A percentile compares a stretch with the other conserved stretches of the same genome.
Conservation (phyloP, 1,140 invertebrate species). For the Lysiphlebus fabarum region DNA sequence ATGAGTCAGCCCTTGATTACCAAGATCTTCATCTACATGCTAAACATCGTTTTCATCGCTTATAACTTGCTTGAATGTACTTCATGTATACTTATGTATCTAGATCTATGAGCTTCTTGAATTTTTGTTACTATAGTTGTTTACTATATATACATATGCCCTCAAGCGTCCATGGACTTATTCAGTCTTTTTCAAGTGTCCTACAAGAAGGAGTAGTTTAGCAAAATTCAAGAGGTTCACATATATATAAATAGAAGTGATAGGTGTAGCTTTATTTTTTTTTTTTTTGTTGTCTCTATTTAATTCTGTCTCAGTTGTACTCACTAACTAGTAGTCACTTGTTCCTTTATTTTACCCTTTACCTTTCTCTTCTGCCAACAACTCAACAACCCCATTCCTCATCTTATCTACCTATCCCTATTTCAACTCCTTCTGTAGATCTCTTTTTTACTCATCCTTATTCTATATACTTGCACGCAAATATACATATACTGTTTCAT, state of each 20-base stretch:
- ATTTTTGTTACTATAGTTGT: constrained; percentile 10
- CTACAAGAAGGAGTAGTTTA: too few relatives aligned
- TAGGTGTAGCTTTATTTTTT: too few relatives aligned
- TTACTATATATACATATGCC: constrained; percentile 11
- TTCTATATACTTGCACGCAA: constrained; percentile 29
- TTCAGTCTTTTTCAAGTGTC: not conserved
- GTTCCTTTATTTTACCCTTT: too few relatives aligned
- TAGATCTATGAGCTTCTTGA: constrained; percentile 39
- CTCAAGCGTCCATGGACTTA: constrained; percentile 4
- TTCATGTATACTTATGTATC: constrained; percentile 50
- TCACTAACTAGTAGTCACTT: too few relatives aligned
- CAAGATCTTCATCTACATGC: constrained; percentile 57
- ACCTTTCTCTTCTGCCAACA: too few relatives aligned
- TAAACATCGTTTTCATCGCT: constrained; percentile 47
- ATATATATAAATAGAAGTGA: too few relatives aligned
- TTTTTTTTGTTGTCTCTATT: too few relatives aligned
- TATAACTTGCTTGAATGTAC: constrained; percentile 46
- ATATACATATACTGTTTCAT: constrained; percentile 40
- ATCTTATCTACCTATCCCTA: too few relatives aligned
- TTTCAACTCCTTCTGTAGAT: not conserved
- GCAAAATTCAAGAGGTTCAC: too few relatives aligned
- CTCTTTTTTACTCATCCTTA: constrained; percentile 11
- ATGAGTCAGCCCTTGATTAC: constrained; percentile 49
- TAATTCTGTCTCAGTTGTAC: too few relatives aligned
- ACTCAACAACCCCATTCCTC: too few relatives aligned